Base-by-base conservation (phyloP, 2,888 invertebrate species). In the Thelaira solivaga region DNA sequence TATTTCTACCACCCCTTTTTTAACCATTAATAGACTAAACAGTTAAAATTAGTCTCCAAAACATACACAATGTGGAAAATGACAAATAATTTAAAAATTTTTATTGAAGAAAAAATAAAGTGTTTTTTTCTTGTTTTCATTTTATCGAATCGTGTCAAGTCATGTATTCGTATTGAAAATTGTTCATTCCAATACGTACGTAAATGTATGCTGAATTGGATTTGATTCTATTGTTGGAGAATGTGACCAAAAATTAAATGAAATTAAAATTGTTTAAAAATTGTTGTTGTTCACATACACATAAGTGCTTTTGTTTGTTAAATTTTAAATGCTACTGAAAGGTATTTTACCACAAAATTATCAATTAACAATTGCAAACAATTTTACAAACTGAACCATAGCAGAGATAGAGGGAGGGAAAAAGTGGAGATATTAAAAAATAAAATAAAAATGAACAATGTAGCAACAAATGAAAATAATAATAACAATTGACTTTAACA, bases 401-500 rank as follows among this genome's bases (percentile, higher is more conserved):
- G n/a, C n/a, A n/a, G n/a, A n/a, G n/a, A n/a, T n/a, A n/a, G n/a
- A n/a, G n/a, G n/a, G n/a, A n/a, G n/a, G n/a, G n/a, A n/a, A n/a
- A n/a, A n/a, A n/a, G n/a, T n/a, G n/a, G n/a, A n/a, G n/a, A n/a
- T n/a, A n/a, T 24, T 13, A n/a, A 1, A 34, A 22, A 1, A n/a
- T 31, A 45, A 2, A n/a, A 29, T 20, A 34, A 45, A 0, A 2
- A 10, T 7, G 22, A 11, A 39, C 16, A 55, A 43, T 8, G 36
- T 43, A 26, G 11, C 41, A 59, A 47, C n/a, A 64, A 53, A 39
- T 62, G 53, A 51, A 51, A 64, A 55, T 53, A 71, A 59, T 61
- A 71, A 62, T 41, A 69, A 51, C 53, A 72, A 72, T 62, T 11
- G 62, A 53, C 26, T 53, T 36, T 36, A 45, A 53, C 34, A 62